A percentile compares a stretch with the other conserved stretches of the same genome.
Evolutionary conservation across 2,888 invertebrate genomes (phyloP).

Genomic region (Sympetrum striolatum): DNA sequence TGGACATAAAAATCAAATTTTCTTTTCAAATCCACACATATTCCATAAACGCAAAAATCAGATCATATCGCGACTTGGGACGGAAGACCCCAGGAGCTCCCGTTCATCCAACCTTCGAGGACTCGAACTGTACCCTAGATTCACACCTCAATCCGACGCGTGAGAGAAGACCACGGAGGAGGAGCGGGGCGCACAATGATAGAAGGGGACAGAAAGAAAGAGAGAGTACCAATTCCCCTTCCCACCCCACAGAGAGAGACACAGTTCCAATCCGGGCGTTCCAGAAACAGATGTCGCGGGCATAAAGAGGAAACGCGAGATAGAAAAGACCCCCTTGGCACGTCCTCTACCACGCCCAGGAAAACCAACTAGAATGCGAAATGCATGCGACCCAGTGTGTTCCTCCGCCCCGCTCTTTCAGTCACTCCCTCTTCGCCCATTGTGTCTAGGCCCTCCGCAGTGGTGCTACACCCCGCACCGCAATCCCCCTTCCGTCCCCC

Average conservation of each 20-base stretch:
- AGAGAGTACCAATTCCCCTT: not conserved
- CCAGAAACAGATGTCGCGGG: constrained; percentile 32
- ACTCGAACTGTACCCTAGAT: no score
- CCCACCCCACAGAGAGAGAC: not conserved
- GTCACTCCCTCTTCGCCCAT: not conserved
- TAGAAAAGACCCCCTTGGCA: not conserved
- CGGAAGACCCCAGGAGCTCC: no score
- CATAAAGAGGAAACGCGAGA: not conserved
- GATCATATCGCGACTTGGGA: no score
- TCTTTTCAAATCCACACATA: no score
- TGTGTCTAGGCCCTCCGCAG: constrained; percentile 3
- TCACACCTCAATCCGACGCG: no score
- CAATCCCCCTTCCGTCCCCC: not conserved
- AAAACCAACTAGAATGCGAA: constrained; percentile 35
- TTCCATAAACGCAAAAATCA: no score
- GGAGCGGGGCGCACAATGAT: not conserved
- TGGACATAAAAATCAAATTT: no score
- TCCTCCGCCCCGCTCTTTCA: not conserved
- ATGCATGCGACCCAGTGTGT: constrained; percentile 8
- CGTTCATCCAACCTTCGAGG: no score
- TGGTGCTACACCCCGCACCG: not conserved
- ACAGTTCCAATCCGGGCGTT: constrained; percentile 13
- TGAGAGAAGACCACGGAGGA: not conserved
- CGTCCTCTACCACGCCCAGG: constrained; percentile 35
- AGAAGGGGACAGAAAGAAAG: not conserved